These are phyloP conservation scores for Corvus hawaiiensis DNA, from an alignment of 2,113 vertebrate species.

Conservation along the genomic window DNA sequence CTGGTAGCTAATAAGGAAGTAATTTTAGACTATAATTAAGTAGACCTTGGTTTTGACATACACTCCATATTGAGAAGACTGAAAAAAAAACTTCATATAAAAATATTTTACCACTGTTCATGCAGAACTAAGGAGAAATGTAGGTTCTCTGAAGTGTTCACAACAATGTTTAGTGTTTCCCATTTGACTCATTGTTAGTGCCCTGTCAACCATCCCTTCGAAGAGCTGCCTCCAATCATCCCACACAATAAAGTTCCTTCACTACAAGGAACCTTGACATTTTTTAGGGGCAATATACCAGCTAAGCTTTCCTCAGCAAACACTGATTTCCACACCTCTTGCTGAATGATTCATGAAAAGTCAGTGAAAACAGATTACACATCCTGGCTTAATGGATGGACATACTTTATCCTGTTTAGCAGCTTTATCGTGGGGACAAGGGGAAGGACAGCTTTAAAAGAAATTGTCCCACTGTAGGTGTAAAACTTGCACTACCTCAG, in stretches of 20 bases:
- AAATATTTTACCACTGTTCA: neutral
- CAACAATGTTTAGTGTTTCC: neutral
- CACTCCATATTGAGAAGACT: neutral
- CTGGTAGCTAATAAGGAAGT: neutral
- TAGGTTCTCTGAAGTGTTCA: neutral
- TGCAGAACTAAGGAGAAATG: neutral
- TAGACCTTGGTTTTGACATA: neutral
- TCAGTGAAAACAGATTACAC: neutral
- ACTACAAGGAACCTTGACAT: neutral
- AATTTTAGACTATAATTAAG: neutral
- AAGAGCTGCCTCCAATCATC: neutral
- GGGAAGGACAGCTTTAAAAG: neutral
- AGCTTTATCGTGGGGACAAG: neutral
- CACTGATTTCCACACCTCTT: neutral
- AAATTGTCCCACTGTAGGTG: neutral
- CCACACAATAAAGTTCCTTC: neutral
- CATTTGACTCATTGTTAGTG: neutral
- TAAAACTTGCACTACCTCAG: neutral
- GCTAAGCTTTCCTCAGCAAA: neutral
- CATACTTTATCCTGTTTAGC: slow-evolving; percentile 25
- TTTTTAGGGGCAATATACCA: neutral
- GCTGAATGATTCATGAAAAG: neutral
- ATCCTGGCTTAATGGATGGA: neutral
- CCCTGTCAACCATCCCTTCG: neutral
- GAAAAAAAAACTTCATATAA: neutral